These are phyloP conservation scores for Nyleta sp. DNA, from an alignment of 2,888 invertebrate genomes.

Conservation along the genomic window DNA sequence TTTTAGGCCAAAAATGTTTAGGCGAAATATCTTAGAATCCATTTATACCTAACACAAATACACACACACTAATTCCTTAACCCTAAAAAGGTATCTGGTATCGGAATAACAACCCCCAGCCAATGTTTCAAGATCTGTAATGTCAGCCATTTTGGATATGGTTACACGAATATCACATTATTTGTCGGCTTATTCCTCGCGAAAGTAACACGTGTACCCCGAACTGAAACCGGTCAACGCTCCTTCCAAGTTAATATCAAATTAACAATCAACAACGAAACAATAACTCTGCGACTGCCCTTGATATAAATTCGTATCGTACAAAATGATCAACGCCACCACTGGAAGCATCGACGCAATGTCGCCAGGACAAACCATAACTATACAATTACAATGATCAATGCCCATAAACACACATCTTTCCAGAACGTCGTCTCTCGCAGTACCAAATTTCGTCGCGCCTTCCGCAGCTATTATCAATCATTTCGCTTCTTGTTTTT, in stretches of 20 bases:
- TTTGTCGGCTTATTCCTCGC: constrained; percentile 21
- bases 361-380: not conserved
- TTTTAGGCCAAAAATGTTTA: no score
- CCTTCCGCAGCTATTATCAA: no score
- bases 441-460: no score
- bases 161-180: constrained; percentile 51
- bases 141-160: constrained; percentile 47
- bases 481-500: no score
- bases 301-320: constrained; percentile 2
- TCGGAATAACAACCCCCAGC: not conserved
- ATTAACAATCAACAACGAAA: constrained; percentile 35
- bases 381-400: not conserved
- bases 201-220: constrained; percentile 18
- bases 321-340: constrained; percentile 18
- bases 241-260: constrained; percentile 22
- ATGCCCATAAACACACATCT: not conserved
- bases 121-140: constrained; percentile 34
- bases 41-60: no score
- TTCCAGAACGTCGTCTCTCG: no score
- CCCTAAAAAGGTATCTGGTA: no score
- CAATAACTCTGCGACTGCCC: not conserved
- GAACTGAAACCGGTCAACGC: constrained; percentile 14
- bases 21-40: no score
- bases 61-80: no score
- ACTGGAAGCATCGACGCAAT: constrained; percentile 31